Evolutionary conservation across 2,113 vertebrate species (phyloP).

Genomic region (Myiozetetes cayanensis): DNA sequence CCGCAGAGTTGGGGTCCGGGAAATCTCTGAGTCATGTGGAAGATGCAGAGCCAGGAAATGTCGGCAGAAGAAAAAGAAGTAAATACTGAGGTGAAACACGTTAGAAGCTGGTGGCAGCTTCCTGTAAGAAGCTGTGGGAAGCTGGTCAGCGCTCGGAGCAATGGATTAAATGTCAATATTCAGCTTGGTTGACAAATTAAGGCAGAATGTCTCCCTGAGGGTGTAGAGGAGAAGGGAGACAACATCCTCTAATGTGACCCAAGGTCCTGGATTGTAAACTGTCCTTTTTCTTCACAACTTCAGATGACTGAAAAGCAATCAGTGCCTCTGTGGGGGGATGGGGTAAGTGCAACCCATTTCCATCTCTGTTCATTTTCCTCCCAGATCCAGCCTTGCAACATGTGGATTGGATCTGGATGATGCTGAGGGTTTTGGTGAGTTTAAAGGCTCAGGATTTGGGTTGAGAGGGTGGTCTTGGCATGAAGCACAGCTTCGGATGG

Average conservation of each 20-base stretch:
- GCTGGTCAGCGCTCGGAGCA: neutral
- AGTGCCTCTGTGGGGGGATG: fast-evolving
- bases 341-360: neutral
- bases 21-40: constrained; percentile 16
- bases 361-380: neutral
- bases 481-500: neutral
- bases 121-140: neutral
- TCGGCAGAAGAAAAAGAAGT: neutral
- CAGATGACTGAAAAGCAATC: neutral
- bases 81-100: neutral
- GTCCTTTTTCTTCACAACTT: neutral
- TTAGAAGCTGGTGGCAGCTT: neutral
- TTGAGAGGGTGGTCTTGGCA: neutral
- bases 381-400: neutral
- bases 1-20: fast-evolving
- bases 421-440: neutral
- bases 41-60: neutral
- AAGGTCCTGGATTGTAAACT: neutral
- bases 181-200: neutral
- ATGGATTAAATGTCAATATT: neutral
- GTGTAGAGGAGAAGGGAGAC: neutral
- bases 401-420: neutral
- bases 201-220: neutral
- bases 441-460: neutral
- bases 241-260: fast-evolving